Percentiles rank a stretch among this genome's conserved stretches.
Conservation (phyloP, 2,888 invertebrate genomes). For the Euzophera pinguis region DNA sequence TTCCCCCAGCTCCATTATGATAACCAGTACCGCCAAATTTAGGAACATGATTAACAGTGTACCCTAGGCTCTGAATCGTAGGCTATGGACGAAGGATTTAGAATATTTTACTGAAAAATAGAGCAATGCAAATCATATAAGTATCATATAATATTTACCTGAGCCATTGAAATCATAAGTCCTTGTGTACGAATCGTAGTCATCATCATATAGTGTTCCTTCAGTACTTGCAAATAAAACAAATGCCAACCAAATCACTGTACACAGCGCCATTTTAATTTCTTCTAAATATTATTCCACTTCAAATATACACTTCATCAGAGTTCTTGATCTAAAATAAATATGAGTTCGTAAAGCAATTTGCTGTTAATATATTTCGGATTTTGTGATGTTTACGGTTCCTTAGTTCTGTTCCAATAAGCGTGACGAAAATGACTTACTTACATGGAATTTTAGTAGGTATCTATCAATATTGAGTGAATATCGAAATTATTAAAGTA, state of each 20-base stretch:
- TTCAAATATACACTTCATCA: conserved; percentile 30
- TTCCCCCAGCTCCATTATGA: too few species aligned
- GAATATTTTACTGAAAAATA: too few species aligned
- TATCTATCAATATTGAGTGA: not conserved
- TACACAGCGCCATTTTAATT: conserved; percentile 46
- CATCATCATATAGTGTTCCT: conserved; percentile 66
- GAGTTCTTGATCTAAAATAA: conserved; percentile 21
- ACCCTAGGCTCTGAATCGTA: too few species aligned
- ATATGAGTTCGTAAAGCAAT: conserved; percentile 2
- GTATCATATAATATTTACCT: conserved; percentile 62
- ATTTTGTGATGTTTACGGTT: conserved; percentile 35
- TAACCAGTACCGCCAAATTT: too few species aligned
- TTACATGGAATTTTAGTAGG: too few species aligned
- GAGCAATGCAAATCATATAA: too few species aligned
- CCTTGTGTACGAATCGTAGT: conserved; percentile 68
- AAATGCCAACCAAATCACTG: conserved; percentile 48
- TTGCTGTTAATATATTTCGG: not conserved
- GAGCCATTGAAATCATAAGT: conserved; percentile 60
- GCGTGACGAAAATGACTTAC: conserved; percentile 17
- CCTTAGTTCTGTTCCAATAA: conserved; percentile 18
- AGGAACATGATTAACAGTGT: too few species aligned
- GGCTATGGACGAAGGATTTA: too few species aligned
- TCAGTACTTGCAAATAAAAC: conserved; percentile 43
- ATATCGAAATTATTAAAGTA: too few species aligned
- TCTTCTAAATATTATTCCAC: conserved; percentile 29